phyloP scores from a whole-genome alignment of 2,113 vertebrate species.

The Potamarius usumacintae region DNA sequence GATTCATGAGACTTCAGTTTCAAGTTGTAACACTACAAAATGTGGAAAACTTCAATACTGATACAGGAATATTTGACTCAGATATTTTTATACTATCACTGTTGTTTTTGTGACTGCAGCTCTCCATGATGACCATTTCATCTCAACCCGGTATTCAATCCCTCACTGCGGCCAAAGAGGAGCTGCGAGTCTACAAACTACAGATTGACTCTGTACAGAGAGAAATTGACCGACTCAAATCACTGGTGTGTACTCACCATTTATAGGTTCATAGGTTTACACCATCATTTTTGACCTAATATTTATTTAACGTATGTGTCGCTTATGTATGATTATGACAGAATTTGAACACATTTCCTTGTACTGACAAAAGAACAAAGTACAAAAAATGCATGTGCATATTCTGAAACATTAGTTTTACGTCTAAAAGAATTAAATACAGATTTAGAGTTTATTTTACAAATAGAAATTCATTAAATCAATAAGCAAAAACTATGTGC shows the following conservation, averaged over 20 bases:
- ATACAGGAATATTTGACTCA: background rate
- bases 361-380: background rate
- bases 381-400: background rate
- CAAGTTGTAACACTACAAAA: background rate
- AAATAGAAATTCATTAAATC: background rate
- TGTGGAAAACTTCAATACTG: background rate
- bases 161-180: slow-evolving; percentile 63
- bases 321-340: too few species aligned
- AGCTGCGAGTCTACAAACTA: slow-evolving; percentile 61
- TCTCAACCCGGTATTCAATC: slow-evolving; percentile 58
- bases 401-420: background rate
- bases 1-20: background rate
- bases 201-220: slow-evolving; percentile 67
- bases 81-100: background rate
- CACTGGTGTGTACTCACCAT: slow-evolving; percentile 50
- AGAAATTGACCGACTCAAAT: slow-evolving; percentile 67
- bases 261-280: background rate
- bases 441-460: background rate
- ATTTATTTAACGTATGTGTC: background rate
- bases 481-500: background rate
- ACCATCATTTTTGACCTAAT: background rate
- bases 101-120: slow-evolving; percentile 45
- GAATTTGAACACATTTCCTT: background rate
- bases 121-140: slow-evolving; percentile 57
- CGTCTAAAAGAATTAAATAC: background rate